These are phyloP conservation scores for Ondatra zibethicus DNA, from an alignment of 2,113 vertebrate genomes.

Conservation along the genomic window DNA sequence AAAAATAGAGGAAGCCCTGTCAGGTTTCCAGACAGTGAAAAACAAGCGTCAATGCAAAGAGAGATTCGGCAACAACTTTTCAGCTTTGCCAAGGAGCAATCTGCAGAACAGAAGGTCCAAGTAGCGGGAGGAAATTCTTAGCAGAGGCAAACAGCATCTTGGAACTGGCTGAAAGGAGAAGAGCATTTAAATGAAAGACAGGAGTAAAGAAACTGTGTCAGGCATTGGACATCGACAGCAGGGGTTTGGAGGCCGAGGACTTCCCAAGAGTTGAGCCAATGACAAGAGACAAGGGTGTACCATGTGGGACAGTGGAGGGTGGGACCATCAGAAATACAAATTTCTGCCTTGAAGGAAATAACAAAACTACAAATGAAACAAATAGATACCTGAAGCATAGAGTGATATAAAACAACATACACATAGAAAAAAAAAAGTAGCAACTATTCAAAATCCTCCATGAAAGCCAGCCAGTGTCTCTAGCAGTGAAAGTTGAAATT, in stretches of 20 bases:
- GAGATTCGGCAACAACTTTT: slow-evolving; percentile 36
- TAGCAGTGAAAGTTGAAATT: neutral
- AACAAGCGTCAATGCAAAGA: slow-evolving; percentile 27
- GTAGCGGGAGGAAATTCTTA: slow-evolving; percentile 67
- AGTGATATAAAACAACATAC: neutral
- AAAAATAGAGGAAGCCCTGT: slow-evolving; percentile 25
- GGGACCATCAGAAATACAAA: neutral
- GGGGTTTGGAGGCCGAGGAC: neutral
- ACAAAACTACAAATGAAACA: neutral
- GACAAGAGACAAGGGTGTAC: neutral
- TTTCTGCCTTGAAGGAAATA: neutral
- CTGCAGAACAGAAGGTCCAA: slow-evolving; percentile 62
- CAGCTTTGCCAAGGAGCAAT: slow-evolving; percentile 59
- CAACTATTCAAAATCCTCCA: neutral
- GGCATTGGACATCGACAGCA: neutral
- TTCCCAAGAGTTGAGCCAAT: neutral
- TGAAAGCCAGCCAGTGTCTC: neutral
- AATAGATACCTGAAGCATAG: neutral
- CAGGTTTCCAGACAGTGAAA: slow-evolving; percentile 53
- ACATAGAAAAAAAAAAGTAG: neutral
- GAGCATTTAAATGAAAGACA: slow-evolving; percentile 59
- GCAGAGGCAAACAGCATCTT: slow-evolving; percentile 66
- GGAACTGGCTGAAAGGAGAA: slow-evolving; percentile 65
- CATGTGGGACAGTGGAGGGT: neutral
- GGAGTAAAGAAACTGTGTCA: slow-evolving; percentile 55